These are phyloP conservation scores for Crossaster papposus DNA, from an alignment of 53 echinoderm and acorn worm genomes.

Conservation along the genomic window DNA sequence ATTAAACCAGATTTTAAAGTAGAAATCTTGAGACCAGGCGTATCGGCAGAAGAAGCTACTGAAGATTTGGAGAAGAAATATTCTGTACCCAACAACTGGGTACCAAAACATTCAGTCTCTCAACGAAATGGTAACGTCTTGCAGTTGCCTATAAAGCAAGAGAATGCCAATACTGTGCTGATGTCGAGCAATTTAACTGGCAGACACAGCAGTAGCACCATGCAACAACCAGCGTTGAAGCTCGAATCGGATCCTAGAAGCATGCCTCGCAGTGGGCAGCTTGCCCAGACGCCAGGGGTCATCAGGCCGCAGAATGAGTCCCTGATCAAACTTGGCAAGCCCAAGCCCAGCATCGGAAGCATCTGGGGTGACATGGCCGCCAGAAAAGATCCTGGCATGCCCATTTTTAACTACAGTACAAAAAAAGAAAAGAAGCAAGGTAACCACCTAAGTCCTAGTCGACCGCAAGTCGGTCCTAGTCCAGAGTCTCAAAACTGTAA, in stretches of 20 bases:
- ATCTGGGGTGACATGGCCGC: conserved; percentile 58
- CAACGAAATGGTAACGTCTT: neutral
- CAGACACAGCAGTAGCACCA: neutral
- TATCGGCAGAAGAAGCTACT: no score
- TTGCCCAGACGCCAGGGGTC: neutral
- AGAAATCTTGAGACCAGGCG: no score
- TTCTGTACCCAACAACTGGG: no score
- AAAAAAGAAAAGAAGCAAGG: neutral
- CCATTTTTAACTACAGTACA: conserved; percentile 20
- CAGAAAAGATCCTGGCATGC: conserved; percentile 18
- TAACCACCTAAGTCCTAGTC: neutral
- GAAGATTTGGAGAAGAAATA: no score
- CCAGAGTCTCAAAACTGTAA: no score
- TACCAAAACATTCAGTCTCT: no score
- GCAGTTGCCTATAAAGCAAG: neutral
- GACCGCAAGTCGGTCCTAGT: neutral
- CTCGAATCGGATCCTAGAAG: neutral
- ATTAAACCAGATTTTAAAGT: neutral
- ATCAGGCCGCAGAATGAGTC: neutral
- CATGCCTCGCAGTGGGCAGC: conserved; percentile 1
- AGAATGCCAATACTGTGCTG: neutral
- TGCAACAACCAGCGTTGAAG: neutral
- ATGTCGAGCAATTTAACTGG: neutral
- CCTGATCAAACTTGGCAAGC: conserved; percentile 16
- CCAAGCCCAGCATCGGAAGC: conserved; percentile 42